Evolutionary conservation across 2,797 vertebrate genomes (phyloP).

Genomic region (Odontamblyopus rebecca): DNA sequence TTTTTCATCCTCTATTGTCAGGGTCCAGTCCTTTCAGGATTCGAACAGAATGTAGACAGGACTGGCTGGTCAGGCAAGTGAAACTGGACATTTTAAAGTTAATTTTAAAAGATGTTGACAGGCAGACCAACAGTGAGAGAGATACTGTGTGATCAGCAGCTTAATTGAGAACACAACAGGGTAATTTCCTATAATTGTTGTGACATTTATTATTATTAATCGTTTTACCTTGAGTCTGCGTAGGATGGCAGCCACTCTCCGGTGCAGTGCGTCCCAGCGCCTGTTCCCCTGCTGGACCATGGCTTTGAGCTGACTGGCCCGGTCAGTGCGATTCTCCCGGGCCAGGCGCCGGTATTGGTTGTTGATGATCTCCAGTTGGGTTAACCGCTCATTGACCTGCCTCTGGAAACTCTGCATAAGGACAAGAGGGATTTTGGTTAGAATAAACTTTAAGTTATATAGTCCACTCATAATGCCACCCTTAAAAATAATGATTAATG

Average conservation of each 20-base stretch:
- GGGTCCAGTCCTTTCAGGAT: too few relatives aligned
- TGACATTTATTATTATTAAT: background rate
- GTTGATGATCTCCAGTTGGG: constrained; percentile 91
- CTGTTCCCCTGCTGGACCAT: constrained; percentile 90
- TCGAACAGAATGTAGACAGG: too few relatives aligned
- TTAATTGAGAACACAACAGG: background rate
- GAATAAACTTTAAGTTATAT: too few relatives aligned
- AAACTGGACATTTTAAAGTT: too few relatives aligned
- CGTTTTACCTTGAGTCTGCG: constrained; percentile 86
- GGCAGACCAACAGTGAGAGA: too few relatives aligned
- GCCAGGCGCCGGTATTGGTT: constrained; percentile 92
- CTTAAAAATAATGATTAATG: too few relatives aligned
- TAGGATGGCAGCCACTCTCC: constrained; percentile 81
- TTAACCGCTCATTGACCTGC: constrained; percentile 87
- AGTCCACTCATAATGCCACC: too few relatives aligned
- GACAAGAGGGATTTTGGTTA: background rate
- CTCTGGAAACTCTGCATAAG: constrained; percentile 86
- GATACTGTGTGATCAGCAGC: too few relatives aligned
- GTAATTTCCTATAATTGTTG: background rate
- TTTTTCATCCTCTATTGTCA: too few relatives aligned
- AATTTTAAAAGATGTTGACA: too few relatives aligned
- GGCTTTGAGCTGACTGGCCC: constrained; percentile 85
- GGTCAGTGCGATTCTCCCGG: constrained; percentile 90
- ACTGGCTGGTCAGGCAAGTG: too few relatives aligned
- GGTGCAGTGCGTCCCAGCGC: constrained; percentile 90